Base-by-base conservation (phyloP, 92 coral and sea anemone genomes). In the Paramuricea clavata region DNA sequence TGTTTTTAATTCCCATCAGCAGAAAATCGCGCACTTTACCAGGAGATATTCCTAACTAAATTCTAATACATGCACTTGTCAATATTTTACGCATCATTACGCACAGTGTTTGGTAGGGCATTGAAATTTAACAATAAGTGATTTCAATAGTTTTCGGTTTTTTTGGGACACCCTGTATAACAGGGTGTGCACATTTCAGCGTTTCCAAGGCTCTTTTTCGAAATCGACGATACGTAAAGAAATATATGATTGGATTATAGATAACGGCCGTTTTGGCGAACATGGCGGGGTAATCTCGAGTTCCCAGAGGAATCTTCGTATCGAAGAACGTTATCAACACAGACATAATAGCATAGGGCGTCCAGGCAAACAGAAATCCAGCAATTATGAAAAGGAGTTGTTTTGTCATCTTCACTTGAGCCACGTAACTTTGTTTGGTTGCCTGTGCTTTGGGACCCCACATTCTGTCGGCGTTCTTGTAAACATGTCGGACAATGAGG, bases 291-390 rank as follows among this genome's bases (percentile, higher is more conserved):
- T 92, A 64, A 69, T 78, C 47, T 82, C 85, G 60, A 31, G 42
- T 32, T 62, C 68, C 12, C 74, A 78, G 3, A 74, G 88, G 15
- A 25, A 74, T 69, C 61, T 74, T 85, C 32, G 49, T 61, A 59
- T 81, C 87, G n/a, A 90, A 79, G 70, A 90, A 92, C 43, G 86
- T 64, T 11, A 93, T 73, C 77, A 86, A 39, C 12, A 83, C 74
- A 65, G 95, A 93, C 25, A 93, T 93, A 0, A 85, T 76, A 42
- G 98, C 95, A 76, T 94, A 94, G 8, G 98, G 98, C 8, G 95
- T 86, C 98, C 98, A 95, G 72, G 97, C 95, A 34, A 93, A 7
- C 33, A 94, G 64, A 82, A 86, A 94, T 30, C 88, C 98, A 6
- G 69, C 42, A 44, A 85, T 86, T 94, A 94, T 91, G 7, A 85